Percentiles rank a stretch among this genome's conserved stretches.
Conservation (phyloP, 2,113 vertebrate genomes). For the Bettongia penicillata region DNA sequence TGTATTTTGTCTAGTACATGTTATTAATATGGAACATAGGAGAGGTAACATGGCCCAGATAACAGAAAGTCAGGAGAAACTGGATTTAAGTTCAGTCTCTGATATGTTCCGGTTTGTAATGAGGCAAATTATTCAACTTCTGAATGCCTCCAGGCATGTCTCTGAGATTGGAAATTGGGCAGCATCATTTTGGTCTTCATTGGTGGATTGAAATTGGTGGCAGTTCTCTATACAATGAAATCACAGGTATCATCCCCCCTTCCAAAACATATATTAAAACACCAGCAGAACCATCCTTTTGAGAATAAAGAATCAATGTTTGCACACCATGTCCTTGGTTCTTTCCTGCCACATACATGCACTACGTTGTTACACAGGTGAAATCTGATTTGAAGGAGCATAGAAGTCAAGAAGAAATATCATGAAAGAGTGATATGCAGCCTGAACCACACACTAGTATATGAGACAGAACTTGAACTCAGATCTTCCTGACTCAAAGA, state of each 20-base stretch:
- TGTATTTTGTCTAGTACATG: neutral
- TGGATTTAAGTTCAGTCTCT: neutral
- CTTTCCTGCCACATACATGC: neutral
- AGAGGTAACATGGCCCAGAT: neutral
- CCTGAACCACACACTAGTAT: too few species aligned
- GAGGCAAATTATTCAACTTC: neutral
- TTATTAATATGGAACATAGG: neutral
- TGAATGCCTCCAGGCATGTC: neutral
- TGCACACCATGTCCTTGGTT: neutral
- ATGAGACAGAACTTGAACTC: neutral
- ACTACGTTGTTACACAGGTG: neutral
- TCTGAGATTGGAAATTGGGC: neutral
- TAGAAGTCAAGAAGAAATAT: neutral
- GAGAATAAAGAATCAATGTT: neutral
- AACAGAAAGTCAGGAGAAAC: neutral
- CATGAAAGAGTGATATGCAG: neutral
- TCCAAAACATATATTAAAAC: neutral
- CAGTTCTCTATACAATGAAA: neutral
- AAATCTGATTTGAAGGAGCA: neutral
- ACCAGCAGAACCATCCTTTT: neutral
- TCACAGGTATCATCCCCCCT: too few species aligned
- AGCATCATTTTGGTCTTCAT: neutral
- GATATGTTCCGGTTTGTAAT: neutral
- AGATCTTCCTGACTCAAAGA: neutral
- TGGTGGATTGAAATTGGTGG: neutral